Evolutionary conservation across 2,888 invertebrate genomes (phyloP).

Genomic region (Oscheius sp.): DNA sequence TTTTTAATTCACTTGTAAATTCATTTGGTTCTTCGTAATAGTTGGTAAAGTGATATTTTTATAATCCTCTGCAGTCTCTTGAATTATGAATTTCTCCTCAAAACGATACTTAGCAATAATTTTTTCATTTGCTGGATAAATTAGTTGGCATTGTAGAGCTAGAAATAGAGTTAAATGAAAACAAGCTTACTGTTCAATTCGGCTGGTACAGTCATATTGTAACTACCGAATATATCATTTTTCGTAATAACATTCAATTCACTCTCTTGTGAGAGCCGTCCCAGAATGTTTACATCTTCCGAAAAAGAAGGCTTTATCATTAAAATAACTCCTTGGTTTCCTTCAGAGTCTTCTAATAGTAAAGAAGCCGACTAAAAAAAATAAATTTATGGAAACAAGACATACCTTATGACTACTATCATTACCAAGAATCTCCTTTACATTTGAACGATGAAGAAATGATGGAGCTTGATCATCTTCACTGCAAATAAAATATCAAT

Average conservation of each 20-base stretch:
- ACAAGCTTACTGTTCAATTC: conserved; percentile 46
- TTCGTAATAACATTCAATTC: conserved; percentile 50
- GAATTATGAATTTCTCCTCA: conserved; percentile 81
- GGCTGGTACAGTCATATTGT: conserved; percentile 34
- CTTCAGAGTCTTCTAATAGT: conserved; percentile 35
- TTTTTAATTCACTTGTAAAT: conserved; percentile 43
- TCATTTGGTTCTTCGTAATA: conserved; percentile 75
- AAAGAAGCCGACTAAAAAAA: conserved; percentile 20
- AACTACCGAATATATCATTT: conserved; percentile 67
- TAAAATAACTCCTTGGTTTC: conserved; percentile 60
- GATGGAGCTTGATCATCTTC: no score
- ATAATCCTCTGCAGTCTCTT: conserved; percentile 87
- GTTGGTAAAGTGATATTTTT: conserved; percentile 81
- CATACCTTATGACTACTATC: conserved; percentile 59
- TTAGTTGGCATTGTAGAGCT: conserved; percentile 87
- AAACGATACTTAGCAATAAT: conserved; percentile 86
- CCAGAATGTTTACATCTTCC: conserved; percentile 42
- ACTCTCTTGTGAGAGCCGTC: conserved; percentile 29
- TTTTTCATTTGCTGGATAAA: conserved; percentile 91
- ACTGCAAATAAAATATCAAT: no score
- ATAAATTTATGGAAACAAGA: not conserved
- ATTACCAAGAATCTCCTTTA: conserved; percentile 57
- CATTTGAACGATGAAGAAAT: not conserved
- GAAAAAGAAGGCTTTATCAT: conserved; percentile 62
- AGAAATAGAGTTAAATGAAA: conserved; percentile 48